Conservation (phyloP, 2,113 vertebrate genomes). For the Benitochromis conjunctus region DNA sequence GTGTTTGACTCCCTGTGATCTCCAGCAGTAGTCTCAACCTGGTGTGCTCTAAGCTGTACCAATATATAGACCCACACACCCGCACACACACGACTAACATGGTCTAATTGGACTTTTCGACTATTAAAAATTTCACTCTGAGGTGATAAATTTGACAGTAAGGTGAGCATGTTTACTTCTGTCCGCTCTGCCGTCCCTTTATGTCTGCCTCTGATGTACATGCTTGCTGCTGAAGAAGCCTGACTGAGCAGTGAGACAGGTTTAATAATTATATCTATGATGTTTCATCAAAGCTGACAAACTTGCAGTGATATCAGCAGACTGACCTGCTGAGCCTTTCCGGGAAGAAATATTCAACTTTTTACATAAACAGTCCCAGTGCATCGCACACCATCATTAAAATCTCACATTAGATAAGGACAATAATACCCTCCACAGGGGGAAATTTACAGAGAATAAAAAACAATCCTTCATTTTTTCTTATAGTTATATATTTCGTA, state of each 20-base stretch:
- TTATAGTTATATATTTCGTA: neutral
- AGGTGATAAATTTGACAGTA: conserved; percentile 57
- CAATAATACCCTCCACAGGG: neutral
- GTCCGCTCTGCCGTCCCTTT: neutral
- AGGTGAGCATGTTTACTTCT: conserved; percentile 35
- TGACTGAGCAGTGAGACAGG: neutral
- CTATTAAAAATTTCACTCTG: conserved; percentile 47
- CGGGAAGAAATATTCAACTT: neutral
- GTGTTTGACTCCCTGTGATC: neutral
- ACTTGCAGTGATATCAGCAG: neutral
- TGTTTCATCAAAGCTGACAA: neutral
- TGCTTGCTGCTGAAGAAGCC: neutral
- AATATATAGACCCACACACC: conserved; percentile 40
- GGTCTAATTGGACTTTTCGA: conserved; percentile 31
- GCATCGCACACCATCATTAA: neutral
- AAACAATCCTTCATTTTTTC: neutral
- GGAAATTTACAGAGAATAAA: neutral
- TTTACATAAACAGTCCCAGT: neutral
- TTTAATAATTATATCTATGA: neutral
- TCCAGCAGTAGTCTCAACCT: neutral
- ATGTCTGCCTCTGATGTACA: neutral
- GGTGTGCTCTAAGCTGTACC: neutral
- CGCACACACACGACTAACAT: neutral
- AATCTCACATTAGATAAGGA: neutral
- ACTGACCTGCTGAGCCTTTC: neutral